These are phyloP conservation scores for Heterohyrax brucei DNA, from an alignment of 2,797 vertebrate species.

Conservation along the genomic window DNA sequence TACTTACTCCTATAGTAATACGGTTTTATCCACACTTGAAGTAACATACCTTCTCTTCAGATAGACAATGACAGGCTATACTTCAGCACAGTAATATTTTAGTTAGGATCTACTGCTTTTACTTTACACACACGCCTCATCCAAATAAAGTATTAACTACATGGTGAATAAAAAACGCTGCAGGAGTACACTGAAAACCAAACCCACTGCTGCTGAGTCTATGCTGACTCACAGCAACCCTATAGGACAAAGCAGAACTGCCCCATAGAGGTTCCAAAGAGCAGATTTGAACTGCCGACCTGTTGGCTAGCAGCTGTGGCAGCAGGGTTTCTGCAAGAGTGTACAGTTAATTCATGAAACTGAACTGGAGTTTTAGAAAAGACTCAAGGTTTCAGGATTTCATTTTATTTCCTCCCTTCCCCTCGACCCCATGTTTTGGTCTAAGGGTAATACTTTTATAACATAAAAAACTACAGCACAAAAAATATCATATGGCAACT, in stretches of 20 bases:
- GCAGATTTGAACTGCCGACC: no score
- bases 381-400: neutral
- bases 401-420: neutral
- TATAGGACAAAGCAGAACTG: no score
- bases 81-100: constrained; percentile 77
- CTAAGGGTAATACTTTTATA: neutral
- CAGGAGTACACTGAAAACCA: neutral
- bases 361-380: constrained; percentile 46
- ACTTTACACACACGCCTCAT: neutral
- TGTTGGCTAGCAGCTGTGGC: no score
- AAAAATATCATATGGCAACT: neutral
- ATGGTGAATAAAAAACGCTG: neutral
- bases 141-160: constrained; percentile 18
- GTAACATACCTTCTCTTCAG: constrained; percentile 80
- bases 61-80: constrained; percentile 66
- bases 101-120: constrained; percentile 70
- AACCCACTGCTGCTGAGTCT: no score
- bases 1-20: neutral
- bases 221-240: no score
- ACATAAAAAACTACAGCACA: neutral
- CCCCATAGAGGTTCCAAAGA: no score
- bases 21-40: constrained; percentile 32
- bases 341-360: neutral
- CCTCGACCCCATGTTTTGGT: neutral
- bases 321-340: no score